Evolutionary conservation across 2,797 vertebrate genomes (phyloP), one percentile per base, ranked within the genome.

Genomic region (Tokudaia muenninki): DNA sequence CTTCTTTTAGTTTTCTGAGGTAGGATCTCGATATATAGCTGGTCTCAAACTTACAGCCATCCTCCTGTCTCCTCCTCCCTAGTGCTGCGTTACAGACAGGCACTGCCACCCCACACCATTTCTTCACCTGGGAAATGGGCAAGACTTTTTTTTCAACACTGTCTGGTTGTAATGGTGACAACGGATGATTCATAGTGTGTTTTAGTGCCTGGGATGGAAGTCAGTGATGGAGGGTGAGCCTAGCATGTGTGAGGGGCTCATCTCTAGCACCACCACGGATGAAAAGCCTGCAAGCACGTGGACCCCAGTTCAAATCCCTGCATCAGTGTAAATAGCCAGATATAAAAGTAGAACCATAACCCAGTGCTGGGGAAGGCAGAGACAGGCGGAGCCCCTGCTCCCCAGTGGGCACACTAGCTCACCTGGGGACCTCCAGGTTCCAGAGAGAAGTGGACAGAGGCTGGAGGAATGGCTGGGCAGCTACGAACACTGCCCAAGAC

Each of bases 111-210:
- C 44, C 44, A 0, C 59, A 12, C 59, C 22, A n/a, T 93, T 57
- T 87, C n/a, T 83, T 75, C 14, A 19, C 44, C 83, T 91, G 83
- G 50, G n/a, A 87, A 52, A 57, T 52, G 77, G 97, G 81, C 52
- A 7, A 3, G 29, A 17, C 52, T 72, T 41, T 67, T 74, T 92
- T 24, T 52, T 61, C 65, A 91, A 22, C 14, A 0, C 34, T 31
- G 1, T 24, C 50, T 17, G 47, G 31, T 37, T 37, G 44, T 24
- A 74, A 87, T 31, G 65, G 50, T 19, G 52, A 24, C 75, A 81
- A 34, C 17, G 8, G 57, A 37, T 63, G 70, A 24, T 6, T 52
- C 29, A n/a, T 3, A 41, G 70, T 21, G n/a, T 74, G 67, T 57
- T 31, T 88, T 8, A 4, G 70, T 4, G 24, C 10, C 52, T 31